A percentile compares a stretch with the other conserved stretches of the same genome.
These are phyloP conservation scores for Drosophila borborema DNA, from an alignment of 2,888 invertebrate species.

Conservation along the genomic window DNA sequence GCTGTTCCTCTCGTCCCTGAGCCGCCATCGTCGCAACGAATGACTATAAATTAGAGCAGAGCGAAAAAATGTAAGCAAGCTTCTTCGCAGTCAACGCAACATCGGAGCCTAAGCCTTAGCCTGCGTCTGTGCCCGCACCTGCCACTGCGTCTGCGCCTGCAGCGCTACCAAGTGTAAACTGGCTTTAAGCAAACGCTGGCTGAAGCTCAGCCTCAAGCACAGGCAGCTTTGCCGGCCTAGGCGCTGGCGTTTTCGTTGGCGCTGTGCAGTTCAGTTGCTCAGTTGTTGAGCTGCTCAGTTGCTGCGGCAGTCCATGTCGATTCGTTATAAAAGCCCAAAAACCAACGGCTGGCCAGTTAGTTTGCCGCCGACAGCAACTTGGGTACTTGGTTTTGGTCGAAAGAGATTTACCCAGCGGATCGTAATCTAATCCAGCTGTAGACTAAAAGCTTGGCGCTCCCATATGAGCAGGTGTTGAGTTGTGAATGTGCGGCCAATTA, in stretches of 20 bases:
- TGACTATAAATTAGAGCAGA: constrained; percentile 70
- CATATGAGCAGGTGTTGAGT: constrained; percentile 58
- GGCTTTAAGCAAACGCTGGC: constrained; percentile 49
- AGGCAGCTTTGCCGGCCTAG: constrained; percentile 5
- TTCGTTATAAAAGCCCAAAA: constrained; percentile 84
- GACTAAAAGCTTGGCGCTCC: constrained; percentile 29
- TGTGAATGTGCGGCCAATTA: constrained; percentile 57
- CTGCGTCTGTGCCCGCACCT: constrained; percentile 19
- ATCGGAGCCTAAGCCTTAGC: constrained; percentile 17
- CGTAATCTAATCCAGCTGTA: constrained; percentile 26
- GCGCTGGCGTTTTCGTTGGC: constrained; percentile 6
- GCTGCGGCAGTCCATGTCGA: constrained; percentile 41
- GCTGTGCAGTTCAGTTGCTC: constrained; percentile 38
- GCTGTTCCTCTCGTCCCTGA: neutral
- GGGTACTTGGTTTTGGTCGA: constrained; percentile 58
- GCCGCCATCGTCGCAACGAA: constrained; percentile 12
- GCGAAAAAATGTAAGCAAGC: constrained; percentile 61
- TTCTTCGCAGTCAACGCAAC: constrained; percentile 46
- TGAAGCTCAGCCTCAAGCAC: neutral
- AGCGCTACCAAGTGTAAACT: constrained; percentile 41
- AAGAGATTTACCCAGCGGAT: constrained; percentile 25
- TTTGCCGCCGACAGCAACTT: constrained; percentile 73
- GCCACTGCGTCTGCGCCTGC: constrained; percentile 14
- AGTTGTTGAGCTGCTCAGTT: constrained; percentile 32
- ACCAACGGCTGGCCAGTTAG: constrained; percentile 78